These are phyloP conservation scores for Dicentrarchus labrax DNA, from an alignment of 2,113 vertebrate genomes.

Conservation along the genomic window DNA sequence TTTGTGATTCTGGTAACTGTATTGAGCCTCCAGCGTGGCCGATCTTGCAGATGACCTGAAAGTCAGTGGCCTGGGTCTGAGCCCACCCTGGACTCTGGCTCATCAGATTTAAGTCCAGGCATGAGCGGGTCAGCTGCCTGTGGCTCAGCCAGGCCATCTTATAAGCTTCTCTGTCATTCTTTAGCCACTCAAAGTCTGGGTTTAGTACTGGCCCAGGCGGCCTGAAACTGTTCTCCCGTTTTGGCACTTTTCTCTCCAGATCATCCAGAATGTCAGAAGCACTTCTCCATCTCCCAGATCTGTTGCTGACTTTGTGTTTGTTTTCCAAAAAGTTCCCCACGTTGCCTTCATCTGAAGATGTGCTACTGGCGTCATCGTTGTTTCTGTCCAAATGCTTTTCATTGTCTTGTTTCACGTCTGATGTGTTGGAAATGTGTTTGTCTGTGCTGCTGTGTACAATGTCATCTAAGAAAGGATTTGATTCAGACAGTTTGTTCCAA, in stretches of 20 bases:
- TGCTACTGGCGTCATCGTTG: constrained; percentile 85
- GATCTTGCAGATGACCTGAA: constrained; percentile 88
- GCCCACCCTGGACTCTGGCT: constrained; percentile 95
- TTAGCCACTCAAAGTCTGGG: constrained; percentile 89
- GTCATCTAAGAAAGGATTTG: constrained; percentile 95
- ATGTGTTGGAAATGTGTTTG: constrained; percentile 75
- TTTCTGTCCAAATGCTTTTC: constrained; percentile 80
- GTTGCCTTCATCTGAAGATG: constrained; percentile 91
- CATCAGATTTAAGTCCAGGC: constrained; percentile 91
- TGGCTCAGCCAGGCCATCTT: constrained; percentile 97
- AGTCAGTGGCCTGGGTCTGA: constrained; percentile 93
- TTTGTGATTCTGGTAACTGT: constrained; percentile 89
- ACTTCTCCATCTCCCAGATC: constrained; percentile 90
- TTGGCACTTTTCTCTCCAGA: constrained; percentile 78
- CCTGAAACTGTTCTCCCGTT: constrained; percentile 60
- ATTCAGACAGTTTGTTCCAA: constrained; percentile 91
- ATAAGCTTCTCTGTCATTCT: constrained; percentile 93
- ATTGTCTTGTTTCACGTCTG: constrained; percentile 84
- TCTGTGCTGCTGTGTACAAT: constrained; percentile 84
- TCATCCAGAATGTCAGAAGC: constrained; percentile 91
- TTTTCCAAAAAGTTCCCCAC: constrained; percentile 82
- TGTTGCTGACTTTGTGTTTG: constrained; percentile 79
- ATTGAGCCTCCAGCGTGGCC: constrained; percentile 90
- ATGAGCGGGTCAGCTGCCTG: constrained; percentile 93
- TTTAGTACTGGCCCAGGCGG: constrained; percentile 78